Percentiles rank a stretch among this genome's conserved stretches.
Evolutionary conservation across 2,113 vertebrate species (phyloP).

Genomic region (Dipodomys ordii): DNA sequence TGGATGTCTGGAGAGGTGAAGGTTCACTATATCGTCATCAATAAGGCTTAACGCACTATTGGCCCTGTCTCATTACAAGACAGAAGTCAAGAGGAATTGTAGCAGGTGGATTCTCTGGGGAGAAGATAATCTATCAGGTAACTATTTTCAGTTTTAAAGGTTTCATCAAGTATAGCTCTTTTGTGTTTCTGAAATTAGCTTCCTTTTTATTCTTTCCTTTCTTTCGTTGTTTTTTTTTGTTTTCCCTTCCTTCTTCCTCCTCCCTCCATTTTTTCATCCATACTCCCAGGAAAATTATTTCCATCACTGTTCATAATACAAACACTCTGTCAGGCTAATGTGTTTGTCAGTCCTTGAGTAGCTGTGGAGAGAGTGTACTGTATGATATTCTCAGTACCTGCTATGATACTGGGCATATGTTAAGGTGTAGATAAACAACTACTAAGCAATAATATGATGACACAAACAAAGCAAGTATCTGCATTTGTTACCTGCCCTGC

Average conservation of each 20-base stretch:
- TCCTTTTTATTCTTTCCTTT: not conserved
- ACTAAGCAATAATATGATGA: not conserved
- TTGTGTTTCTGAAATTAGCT: not conserved
- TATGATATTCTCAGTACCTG: not conserved
- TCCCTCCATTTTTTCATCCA: not conserved
- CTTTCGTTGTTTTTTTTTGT: not conserved
- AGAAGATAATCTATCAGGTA: not conserved
- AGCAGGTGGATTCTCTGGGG: not conserved
- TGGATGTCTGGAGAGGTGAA: slow-evolving; percentile 25
- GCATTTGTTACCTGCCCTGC: not conserved
- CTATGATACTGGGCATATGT: fast-evolving
- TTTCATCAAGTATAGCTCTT: not conserved
- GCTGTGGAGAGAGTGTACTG: fast-evolving
- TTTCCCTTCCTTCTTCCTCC: not conserved
- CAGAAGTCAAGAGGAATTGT: slow-evolving; percentile 10
- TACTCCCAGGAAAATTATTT: not conserved
- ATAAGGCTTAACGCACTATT: slow-evolving; percentile 52
- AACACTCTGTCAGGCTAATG: not conserved
- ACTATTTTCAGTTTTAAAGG: not conserved
- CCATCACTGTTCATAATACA: not conserved
- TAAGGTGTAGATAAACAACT: not conserved
- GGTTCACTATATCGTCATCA: slow-evolving; percentile 24
- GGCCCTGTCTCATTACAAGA: slow-evolving; percentile 6
- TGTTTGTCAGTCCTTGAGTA: not conserved
- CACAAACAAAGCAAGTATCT: not conserved